Base-by-base conservation (phyloP, 2,888 invertebrate species). In the Papilio gigon region DNA sequence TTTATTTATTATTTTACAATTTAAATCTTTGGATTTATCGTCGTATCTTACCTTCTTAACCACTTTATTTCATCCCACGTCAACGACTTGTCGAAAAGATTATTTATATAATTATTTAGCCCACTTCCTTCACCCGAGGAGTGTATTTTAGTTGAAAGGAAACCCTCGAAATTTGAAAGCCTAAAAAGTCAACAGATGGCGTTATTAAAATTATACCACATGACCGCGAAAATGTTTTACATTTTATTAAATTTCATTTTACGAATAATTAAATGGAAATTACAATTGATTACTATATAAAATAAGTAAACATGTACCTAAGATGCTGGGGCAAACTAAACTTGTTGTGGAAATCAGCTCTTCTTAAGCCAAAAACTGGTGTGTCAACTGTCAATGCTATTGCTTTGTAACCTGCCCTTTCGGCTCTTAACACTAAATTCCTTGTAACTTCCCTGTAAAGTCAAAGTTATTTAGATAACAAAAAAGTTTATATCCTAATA, bases 61-160 rank as follows among this genome's bases (percentile, higher is more conserved):
- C 98, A 98, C 70, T 93, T 90, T 0, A 99, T 93, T 77, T 97
- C 97, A n/a, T 95, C 89, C 98, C 98, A 98, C 1, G 95, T 95
- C 20, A 98, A 83, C 1, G 95, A 94, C 69, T 95, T 92, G 84
- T 98, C 98, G 77, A 98, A 97, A 71, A 97, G 92, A 68, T 93
- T 93, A 37, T 93, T 91, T 0, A 97, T 95, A 77, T 97, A 98
- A 76, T 95, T 94, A 77, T 94, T 95, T 44, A 98, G 91, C 0
- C 96, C 96, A 0, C 97, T 97, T 11, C 94, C 94, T 35, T 87
- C 87, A n/a, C 85, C 86, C 0, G 93, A 82, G 50, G 78, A 93
- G 47, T 85, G 88, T 71, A 92, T 92, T 80, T 91, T 92, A 2
- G 87, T 88, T 35, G 92, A 85, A 27, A 92, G 74, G 33, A 83